Evolutionary conservation across 2,797 vertebrate genomes (phyloP).

Genomic region (Acanthiza pusilla): DNA sequence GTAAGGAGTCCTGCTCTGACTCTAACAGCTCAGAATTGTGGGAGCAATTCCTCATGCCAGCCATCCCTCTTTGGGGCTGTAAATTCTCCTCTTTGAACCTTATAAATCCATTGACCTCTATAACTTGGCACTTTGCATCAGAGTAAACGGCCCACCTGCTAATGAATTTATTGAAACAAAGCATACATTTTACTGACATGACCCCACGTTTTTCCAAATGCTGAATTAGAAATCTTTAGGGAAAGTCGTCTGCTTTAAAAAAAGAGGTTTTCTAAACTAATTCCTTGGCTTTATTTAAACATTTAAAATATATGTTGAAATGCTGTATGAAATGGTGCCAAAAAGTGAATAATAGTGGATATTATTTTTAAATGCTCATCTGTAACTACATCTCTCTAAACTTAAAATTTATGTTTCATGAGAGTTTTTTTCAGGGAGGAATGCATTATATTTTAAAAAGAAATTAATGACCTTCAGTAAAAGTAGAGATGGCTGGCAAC

Average conservation of each 20-base stretch:
- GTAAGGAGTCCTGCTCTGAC: neutral
- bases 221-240: constrained; percentile 11
- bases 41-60: neutral
- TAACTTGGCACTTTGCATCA: constrained; percentile 38
- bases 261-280: constrained; percentile 17
- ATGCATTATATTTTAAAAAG: constrained; percentile 48
- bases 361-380: constrained; percentile 59
- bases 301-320: constrained; percentile 47
- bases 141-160: constrained; percentile 41
- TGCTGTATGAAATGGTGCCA: constrained; percentile 44
- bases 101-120: constrained; percentile 50
- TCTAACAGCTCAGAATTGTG: neutral
- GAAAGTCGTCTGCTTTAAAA: constrained; percentile 21
- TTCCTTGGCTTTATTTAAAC: constrained; percentile 39
- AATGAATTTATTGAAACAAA: constrained; percentile 55
- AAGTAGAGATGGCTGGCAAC: constrained; percentile 58
- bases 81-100: constrained; percentile 48
- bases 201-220: constrained; percentile 16
- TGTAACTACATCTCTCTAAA: constrained; percentile 36
- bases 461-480: constrained; percentile 71
- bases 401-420: constrained; percentile 61
- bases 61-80: neutral
- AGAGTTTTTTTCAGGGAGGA: constrained; percentile 26
- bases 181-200: constrained; percentile 1
- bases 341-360: constrained; percentile 53